These are phyloP conservation scores for Colletes gigas DNA, from an alignment of 1,140 invertebrate species.

Conservation along the genomic window DNA sequence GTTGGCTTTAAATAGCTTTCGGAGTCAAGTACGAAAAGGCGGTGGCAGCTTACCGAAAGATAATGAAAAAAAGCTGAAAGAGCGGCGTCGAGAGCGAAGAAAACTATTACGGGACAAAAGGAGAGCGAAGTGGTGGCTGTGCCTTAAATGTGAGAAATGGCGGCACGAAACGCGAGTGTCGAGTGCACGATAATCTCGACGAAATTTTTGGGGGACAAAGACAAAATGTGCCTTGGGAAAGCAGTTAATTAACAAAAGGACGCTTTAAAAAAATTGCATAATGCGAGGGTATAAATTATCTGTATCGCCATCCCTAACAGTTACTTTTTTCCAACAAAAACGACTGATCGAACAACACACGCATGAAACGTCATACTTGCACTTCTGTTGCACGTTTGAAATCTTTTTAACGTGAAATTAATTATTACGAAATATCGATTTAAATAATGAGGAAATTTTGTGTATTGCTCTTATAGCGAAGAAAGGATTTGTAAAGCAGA, in stretches of 20 bases:
- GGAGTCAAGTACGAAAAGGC: neutral
- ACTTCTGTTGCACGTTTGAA: too few relatives aligned
- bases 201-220: slow-evolving; percentile 15
- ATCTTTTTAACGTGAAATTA: too few relatives aligned
- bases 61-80: slow-evolving; percentile 13
- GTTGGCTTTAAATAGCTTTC: slow-evolving; percentile 4
- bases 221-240: neutral
- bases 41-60: neutral
- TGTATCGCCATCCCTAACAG: too few relatives aligned
- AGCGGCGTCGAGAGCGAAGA: slow-evolving; percentile 9
- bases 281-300: too few relatives aligned
- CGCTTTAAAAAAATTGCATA: neutral
- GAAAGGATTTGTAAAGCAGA: too few relatives aligned
- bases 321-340: too few relatives aligned
- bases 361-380: too few relatives aligned
- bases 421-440: too few relatives aligned
- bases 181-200: slow-evolving; percentile 5
- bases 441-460: too few relatives aligned
- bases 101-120: slow-evolving; percentile 17
- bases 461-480: too few relatives aligned
- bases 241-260: slow-evolving; percentile 6
- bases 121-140: neutral
- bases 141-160: slow-evolving; percentile 19
- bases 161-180: slow-evolving; percentile 9
- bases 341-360: too few relatives aligned